Base-by-base conservation (phyloP, 2,888 invertebrate species). In the Malthinus seriepunctatus region DNA sequence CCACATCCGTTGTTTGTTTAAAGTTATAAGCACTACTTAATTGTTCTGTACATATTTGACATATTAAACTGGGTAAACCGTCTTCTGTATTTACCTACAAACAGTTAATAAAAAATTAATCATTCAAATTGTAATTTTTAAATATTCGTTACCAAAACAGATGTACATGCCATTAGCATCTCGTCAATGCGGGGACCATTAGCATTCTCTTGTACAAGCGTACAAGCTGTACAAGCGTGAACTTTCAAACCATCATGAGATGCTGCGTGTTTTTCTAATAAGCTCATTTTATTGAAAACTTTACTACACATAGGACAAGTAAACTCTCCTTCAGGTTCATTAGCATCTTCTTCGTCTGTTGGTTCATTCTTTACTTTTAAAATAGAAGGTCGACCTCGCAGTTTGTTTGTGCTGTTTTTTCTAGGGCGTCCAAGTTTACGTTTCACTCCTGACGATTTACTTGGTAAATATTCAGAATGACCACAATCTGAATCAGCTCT, bases 111-210 rank as follows among this genome's bases (percentile, higher is more conserved):
- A 4, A 34, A 38, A 33, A 32, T 48, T 38, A 15, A 31, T 11
- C 2, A n/a, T 14, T 32, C 23, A 50, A 42, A 58, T 15, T 42
- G 39, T 15, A 11, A 15, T 42, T 42, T 42, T 7, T 48, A 39
- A 55, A 10, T 44, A 44, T 51, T 47, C n/a, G 14, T 45, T 78
- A 79, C 79, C 75, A 78, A 73, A 60, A 80, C 70, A 64, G 78
- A 71, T 60, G 78, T 71, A 71, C 78, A 79, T 69, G 78, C 78
- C 78, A 79, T 79, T 76, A 80, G 77, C 79, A 80, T 79, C 76
- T 79, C 78, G 76, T 78, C 78, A 73, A 79, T 74, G 71, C 77
- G 78, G 76, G 77, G 75, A 73, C 72, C 70, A 57, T 74, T 73
- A 60, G 67, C 69, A 46, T 66, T 63, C 60, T n/a, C n/a, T n/a